Base-by-base conservation (phyloP, 2,888 invertebrate species). In the Amphiduros pacificus region DNA sequence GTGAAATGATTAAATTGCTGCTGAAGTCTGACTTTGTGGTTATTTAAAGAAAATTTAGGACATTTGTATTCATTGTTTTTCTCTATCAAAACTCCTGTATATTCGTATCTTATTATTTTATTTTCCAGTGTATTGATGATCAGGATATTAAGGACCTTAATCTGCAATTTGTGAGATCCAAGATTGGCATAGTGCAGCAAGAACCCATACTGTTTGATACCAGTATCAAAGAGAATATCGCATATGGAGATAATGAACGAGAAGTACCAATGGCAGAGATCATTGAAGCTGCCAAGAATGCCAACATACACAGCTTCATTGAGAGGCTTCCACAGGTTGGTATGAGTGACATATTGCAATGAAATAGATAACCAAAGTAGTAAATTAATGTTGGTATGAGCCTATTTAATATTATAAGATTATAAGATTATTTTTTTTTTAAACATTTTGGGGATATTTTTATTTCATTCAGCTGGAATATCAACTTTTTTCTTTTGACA, bases 151-250 rank as follows among this genome's bases (percentile, higher is more conserved):
- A 74, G n/a, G 73, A 77, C 9, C 69, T 86, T 31, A 86, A 86
- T 63, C 44, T 69, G 0, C 76, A 86, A 0, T 88, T 88, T 56
- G 81, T 91, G 6, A 86, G 96, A 62, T 86, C 88, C 49, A 89
- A 92, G 68, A 87, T 96, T 63, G 94, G 94, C 2, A 90, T 95
- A 64, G 94, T 96, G 1, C 92, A 93, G 2, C 96, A 96, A 83
- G 95, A 96, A 76, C 96, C 94, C 0, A 89, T 91, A 1, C 85
- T 96, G 0, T 96, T 96, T 82, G 92, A 93, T 79, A 87, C 91
- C 61, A 91, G 91, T 6, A 93, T 96, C 62, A 87, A 86, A 0
- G 92, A 95, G 71, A 97, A 97, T 81, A 95, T 97, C 69, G 90
- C 91, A 0, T 96, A 96, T 77, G 96, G 96, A 2, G 92, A 93